Evolutionary conservation across 2,888 invertebrate genomes (phyloP).

Genomic region (Orthonevra nobilis): DNA sequence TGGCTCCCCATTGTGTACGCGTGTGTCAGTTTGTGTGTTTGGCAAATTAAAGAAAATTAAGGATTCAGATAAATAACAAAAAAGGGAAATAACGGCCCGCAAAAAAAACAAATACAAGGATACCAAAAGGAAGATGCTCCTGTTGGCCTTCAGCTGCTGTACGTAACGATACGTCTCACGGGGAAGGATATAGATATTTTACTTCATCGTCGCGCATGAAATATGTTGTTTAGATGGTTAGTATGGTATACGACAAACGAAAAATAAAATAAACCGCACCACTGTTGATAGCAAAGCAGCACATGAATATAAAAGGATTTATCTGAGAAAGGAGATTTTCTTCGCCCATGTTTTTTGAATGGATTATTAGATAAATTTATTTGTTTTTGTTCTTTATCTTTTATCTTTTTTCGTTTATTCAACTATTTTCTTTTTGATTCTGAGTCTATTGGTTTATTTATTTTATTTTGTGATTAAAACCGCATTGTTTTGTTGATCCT

Average conservation of each 20-base stretch:
- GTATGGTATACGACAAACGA: constrained; percentile 42
- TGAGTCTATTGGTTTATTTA: constrained; percentile 4
- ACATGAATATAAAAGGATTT: constrained; percentile 45
- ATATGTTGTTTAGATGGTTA: constrained; percentile 63
- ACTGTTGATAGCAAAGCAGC: constrained; percentile 23
- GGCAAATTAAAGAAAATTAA: constrained; percentile 63
- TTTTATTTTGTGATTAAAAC: constrained; percentile 25
- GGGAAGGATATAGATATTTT: constrained; percentile 64
- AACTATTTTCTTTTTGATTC: constrained; percentile 13
- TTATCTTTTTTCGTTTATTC: constrained; percentile 21
- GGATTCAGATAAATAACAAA: constrained; percentile 55
- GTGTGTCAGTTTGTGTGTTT: constrained; percentile 24
- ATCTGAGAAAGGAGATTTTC: constrained; percentile 24
- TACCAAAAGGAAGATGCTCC: constrained; percentile 38
- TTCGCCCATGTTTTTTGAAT: constrained; percentile 52
- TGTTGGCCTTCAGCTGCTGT: background rate
- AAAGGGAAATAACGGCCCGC: constrained; percentile 29
- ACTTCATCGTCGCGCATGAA: constrained; percentile 66
- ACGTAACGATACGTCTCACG: constrained; percentile 21
- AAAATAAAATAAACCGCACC: constrained; percentile 48
- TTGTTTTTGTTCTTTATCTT: constrained; percentile 48
- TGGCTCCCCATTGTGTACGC: constrained; percentile 20
- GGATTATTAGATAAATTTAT: constrained; percentile 69
- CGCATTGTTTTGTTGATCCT: constrained; percentile 6
- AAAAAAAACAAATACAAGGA: constrained; percentile 28